Evolutionary conservation across 2,113 vertebrate species (phyloP), one percentile per base, ranked within the genome.

Genomic region (Cavia aperea): DNA sequence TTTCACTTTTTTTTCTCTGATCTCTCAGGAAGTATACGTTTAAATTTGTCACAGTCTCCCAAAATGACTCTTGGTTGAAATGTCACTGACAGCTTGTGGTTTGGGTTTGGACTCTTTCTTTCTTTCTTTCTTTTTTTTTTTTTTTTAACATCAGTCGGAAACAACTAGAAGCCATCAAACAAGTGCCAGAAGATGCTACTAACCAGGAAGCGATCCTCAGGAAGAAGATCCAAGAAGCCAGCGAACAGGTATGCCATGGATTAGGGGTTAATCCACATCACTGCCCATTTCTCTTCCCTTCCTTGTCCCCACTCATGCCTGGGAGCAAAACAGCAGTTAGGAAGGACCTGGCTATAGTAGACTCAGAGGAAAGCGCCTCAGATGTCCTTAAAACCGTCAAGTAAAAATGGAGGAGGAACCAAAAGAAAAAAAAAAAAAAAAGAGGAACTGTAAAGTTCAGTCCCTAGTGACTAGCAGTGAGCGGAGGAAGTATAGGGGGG

Each of bases 401-500:
- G 73, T 86, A 86, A 81, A 94, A 89, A 89, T 82, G 87, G 89
- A 96, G 94, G 87, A 92, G 89, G 92, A 94, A 88, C 60, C 56
- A 58, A 58, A 21, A 23, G 18, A 56, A 60, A 65, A 62, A 43
- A 60, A 81, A n/a, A n/a, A n/a, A 23, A 65, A 56, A 43, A 96
- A 95, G 96, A 96, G 97, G 96, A 97, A 97, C 94, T 2, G 1
- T n/a, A 29, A 56, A 31, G 62, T 90, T 95, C 6, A 0, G 95
- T 88, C 96, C 97, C 90, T 11, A 81, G 82, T n/a, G 96, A 96
- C 91, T 84, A 88, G 97, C 97, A 39, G 91, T 73, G 89, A 93
- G 95, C 84, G 81, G 96, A 97, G 97, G 97, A 98, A 98, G 97
- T 97, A 77, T 84, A 95, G 97, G 96, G 96, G 95, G 94, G 94